Base-by-base conservation (phyloP, 2,888 invertebrate species). In the Asteroscopus sphinx region DNA sequence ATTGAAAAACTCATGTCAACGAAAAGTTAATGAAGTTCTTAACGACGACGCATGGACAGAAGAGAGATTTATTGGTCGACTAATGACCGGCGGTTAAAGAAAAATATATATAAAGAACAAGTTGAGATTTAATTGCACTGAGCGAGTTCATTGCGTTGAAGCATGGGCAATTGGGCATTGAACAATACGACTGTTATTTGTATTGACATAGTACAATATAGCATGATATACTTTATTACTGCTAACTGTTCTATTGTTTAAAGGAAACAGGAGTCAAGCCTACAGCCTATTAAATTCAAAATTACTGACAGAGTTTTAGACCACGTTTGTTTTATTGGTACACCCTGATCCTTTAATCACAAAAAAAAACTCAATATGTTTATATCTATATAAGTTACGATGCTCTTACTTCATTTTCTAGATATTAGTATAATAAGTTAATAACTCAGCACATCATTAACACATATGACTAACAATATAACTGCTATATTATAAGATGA, bases 21-120 rank as follows among this genome's bases (percentile, higher is more conserved):
- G 83, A 77, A 80, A 85, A 86, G 68, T 82, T 92, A 93, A 93
- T 93, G 90, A 92, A 92, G 91, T 89, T 89, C 88, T 91, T 88
- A 89, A 90, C 85, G 84, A 87, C 82, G 81, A 85, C 77, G 79
- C 80, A 86, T 73, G 71, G 80, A 87, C 88, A 82, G 81, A 74
- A 75, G 77, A 67, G 74, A 90, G 92, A 93, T 93, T 93, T 93
- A 93, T 93, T 84, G 76, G 85, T 60, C 44, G 78, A 74, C 80
- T 93, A 93, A 93, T 91, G 92, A 91, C 85, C 64, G 73, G 75
- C 73, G 74, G 79, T 77, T 81, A 80, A 73, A 77, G 77, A 85
- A 91, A 90, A 28, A 76, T 76, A 66, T 39, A 30, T 47, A 58
- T 52, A 35, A 72, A 70, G 57, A 72, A 61, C 67, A 49, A 46